A percentile compares a stretch with the other conserved stretches of the same genome.
Evolutionary conservation across 2,797 vertebrate genomes (phyloP).

Genomic region (Epinephelus malabaricus): DNA sequence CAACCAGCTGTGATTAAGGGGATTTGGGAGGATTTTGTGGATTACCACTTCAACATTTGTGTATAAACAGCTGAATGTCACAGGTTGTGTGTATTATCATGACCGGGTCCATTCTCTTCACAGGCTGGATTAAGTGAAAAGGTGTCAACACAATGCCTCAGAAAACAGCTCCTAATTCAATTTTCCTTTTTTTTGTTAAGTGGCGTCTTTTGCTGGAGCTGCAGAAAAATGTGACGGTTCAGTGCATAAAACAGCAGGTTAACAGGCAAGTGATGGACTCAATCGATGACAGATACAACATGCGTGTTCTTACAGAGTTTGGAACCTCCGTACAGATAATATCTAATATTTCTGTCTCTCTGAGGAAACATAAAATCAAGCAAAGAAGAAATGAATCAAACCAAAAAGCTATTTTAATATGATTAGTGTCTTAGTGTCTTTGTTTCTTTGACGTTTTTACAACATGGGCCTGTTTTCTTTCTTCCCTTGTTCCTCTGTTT

Average conservation of each 20-base stretch:
- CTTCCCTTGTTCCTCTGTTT: constrained; percentile 24
- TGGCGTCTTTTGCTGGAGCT: constrained; percentile 8
- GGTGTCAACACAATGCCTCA: constrained; percentile 42
- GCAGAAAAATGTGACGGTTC: constrained; percentile 25
- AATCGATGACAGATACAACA: constrained; percentile 13
- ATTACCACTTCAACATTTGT: constrained; percentile 83
- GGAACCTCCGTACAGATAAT: neutral
- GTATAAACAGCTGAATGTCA: constrained; percentile 85
- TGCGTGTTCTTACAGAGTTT: neutral
- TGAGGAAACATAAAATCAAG: constrained; percentile 4
- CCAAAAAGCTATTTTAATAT: neutral
- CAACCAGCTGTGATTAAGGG: constrained; percentile 83
- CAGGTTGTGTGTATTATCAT: constrained; percentile 79
- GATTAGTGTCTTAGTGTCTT: constrained; percentile 10
- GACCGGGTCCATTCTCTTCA: constrained; percentile 72
- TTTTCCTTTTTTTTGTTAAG: constrained; percentile 11
- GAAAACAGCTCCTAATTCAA: constrained; percentile 38
- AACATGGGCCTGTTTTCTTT: neutral
- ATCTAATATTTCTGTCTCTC: neutral
- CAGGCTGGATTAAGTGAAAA: constrained; percentile 76
- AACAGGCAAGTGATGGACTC: neutral
- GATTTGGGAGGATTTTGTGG: constrained; percentile 82
- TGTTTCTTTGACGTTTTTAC: constrained; percentile 2
- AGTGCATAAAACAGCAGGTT: constrained; percentile 17
- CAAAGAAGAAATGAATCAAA: neutral